Conservation (phyloP, 53 echinoderm and acorn worm species). For the Actinopyga echinites region DNA sequence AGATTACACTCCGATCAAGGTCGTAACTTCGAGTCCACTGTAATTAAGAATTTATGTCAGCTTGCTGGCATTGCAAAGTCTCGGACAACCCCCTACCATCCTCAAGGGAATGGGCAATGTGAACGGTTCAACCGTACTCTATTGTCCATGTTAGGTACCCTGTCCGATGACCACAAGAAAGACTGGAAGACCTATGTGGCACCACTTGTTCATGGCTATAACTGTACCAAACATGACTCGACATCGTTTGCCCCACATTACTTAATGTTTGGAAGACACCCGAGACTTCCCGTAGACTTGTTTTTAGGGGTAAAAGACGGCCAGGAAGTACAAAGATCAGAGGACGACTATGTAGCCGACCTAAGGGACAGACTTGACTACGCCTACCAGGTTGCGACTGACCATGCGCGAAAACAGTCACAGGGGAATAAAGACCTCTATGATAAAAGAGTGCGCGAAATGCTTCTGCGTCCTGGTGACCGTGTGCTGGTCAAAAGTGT, state of each 20-base stretch:
- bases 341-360: not conserved
- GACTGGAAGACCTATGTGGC: conserved; percentile 43
- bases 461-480: conserved; percentile 17
- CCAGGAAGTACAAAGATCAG: not conserved
- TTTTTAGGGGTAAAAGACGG: not conserved
- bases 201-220: conserved; percentile 36
- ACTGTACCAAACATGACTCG: conserved; percentile 5
- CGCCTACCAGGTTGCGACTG: not conserved
- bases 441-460: conserved; percentile 26
- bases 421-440: conserved; percentile 9
- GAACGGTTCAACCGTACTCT: conserved; percentile 38
- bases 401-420: not conserved
- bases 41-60: conserved; percentile 39
- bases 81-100: conserved; percentile 44
- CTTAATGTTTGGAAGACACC: conserved; percentile 35
- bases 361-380: not conserved
- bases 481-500: conserved; percentile 32
- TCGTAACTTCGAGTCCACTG: conserved; percentile 39
- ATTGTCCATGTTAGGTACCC: conserved; percentile 25
- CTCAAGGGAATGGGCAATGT: conserved; percentile 51
- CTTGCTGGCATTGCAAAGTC: conserved; percentile 26
- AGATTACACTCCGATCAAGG: conserved; percentile 49
- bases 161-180: not conserved
- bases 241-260: conserved; percentile 15
- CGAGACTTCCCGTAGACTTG: conserved; percentile 6